Evolutionary conservation across 2,797 vertebrate genomes (phyloP).

Genomic region (Rhabdophis nuchalis): DNA sequence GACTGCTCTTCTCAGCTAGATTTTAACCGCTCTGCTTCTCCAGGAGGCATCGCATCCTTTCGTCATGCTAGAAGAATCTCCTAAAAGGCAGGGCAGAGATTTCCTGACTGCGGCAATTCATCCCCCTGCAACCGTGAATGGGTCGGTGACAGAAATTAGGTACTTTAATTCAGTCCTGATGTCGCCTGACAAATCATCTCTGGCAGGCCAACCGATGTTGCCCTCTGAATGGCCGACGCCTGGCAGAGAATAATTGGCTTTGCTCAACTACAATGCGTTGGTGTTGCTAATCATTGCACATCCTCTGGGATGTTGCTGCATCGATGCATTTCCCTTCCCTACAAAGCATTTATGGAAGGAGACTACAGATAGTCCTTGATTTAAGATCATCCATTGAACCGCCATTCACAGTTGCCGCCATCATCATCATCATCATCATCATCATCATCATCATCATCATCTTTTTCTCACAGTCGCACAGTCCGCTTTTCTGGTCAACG

Average conservation of each 20-base stretch:
- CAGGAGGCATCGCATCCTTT: background rate
- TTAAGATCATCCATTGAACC: background rate
- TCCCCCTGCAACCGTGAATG: background rate
- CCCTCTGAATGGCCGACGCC: background rate
- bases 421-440: too few species aligned
- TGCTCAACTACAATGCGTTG: background rate
- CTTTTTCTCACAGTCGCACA: too few species aligned
- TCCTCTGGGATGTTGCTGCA: background rate
- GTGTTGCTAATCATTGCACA: background rate
- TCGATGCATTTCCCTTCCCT: background rate
- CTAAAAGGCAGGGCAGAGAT: background rate
- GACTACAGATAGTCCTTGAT: background rate
- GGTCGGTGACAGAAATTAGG: background rate
- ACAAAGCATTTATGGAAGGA: background rate
- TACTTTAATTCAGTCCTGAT: background rate
- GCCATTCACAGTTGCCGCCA: background rate
- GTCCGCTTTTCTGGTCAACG: background rate
- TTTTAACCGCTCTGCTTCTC: background rate
- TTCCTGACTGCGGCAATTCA: background rate
- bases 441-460: background rate
- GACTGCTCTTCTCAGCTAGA: background rate
- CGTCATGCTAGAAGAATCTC: background rate
- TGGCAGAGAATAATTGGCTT: background rate
- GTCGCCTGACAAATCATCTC: background rate
- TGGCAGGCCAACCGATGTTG: background rate